Conservation (phyloP, 2,113 vertebrate species). For the Nerophis lumbriciformis region DNA sequence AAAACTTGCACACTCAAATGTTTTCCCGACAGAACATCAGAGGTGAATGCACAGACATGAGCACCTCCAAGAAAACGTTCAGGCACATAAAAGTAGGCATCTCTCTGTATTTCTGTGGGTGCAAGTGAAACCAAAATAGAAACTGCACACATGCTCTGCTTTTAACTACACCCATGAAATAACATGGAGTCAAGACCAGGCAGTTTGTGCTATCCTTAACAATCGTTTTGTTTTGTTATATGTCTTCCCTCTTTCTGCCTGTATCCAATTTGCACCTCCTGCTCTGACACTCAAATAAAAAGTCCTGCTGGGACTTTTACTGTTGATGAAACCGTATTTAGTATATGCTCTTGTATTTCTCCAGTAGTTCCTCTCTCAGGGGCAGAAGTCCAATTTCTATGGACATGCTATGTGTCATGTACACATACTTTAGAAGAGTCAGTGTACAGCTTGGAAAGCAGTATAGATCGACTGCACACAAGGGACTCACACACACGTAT, state of each 20-base stretch:
- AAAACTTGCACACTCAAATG: background rate
- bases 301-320: too few species aligned
- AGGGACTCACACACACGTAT: too few species aligned
- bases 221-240: slow-evolving; percentile 45
- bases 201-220: slow-evolving; percentile 47
- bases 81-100: slow-evolving; percentile 20
- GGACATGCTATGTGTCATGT: too few species aligned
- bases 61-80: slow-evolving; percentile 13
- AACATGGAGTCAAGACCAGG: slow-evolving; percentile 49
- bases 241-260: slow-evolving; percentile 19
- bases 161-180: slow-evolving; percentile 58
- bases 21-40: slow-evolving; percentile 24
- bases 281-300: background rate
- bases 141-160: slow-evolving; percentile 26
- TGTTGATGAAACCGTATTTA: too few species aligned
- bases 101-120: slow-evolving; percentile 33
- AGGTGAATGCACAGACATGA: slow-evolving; percentile 9
- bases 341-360: too few species aligned
- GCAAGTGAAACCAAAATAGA: slow-evolving; percentile 47
- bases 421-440: too few species aligned
- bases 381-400: too few species aligned
- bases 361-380: too few species aligned
- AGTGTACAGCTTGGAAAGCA: too few species aligned
- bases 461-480: too few species aligned
- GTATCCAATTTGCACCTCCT: slow-evolving; percentile 31